Percentiles rank a stretch among this genome's conserved stretches.
Conservation (phyloP, 2,113 vertebrate genomes). For the Fulica atra region DNA sequence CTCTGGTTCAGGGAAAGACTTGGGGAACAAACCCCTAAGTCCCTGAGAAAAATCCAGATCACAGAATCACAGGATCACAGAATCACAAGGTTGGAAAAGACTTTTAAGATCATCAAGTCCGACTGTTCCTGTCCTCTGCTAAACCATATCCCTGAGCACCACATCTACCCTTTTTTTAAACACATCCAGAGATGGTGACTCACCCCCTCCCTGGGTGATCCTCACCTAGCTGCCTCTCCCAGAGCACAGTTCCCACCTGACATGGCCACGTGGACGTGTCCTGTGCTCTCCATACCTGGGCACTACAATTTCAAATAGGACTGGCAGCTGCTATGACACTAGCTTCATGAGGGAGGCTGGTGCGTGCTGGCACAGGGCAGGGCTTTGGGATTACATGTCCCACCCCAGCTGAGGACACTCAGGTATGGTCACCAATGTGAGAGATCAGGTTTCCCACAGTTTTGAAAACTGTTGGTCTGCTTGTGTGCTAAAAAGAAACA, state of each 20-base stretch:
- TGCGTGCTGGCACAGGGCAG: not conserved
- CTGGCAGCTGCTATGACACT: not conserved
- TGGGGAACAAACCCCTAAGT: not conserved
- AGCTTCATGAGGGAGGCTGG: not conserved
- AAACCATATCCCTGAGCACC: too few relatives aligned
- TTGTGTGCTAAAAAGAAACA: not conserved
- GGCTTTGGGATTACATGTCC: not conserved
- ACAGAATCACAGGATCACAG: too few relatives aligned
- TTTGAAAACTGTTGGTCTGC: not conserved
- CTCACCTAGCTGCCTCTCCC: not conserved
- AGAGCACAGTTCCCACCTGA: not conserved
- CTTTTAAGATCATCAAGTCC: too few relatives aligned
- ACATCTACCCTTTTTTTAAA: too few relatives aligned
- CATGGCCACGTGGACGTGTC: rapidly evolving
- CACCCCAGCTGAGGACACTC: not conserved
- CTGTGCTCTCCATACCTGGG: rapidly evolving
- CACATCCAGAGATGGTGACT: too few relatives aligned
- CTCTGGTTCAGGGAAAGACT: not conserved
- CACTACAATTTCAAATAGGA: not conserved
- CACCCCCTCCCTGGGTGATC: not conserved
- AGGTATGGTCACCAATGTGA: not conserved
- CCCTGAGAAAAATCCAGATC: not conserved
- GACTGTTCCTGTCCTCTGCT: too few relatives aligned
- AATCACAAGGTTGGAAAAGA: too few relatives aligned
- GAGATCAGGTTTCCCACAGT: not conserved